These are phyloP conservation scores for Phoenoteleia sp. DNA, from an alignment of 2,888 invertebrate genomes.

Conservation along the genomic window DNA sequence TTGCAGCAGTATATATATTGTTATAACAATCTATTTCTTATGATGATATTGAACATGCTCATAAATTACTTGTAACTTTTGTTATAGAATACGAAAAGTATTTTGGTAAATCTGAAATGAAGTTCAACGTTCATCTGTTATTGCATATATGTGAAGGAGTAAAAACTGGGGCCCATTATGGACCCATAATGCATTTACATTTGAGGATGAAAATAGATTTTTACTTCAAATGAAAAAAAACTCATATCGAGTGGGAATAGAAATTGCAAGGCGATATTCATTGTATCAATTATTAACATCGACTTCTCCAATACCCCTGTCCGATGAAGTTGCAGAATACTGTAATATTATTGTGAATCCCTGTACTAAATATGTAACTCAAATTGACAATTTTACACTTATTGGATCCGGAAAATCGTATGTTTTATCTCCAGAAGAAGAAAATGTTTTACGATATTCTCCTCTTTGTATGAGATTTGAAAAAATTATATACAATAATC, in stretches of 20 bases:
- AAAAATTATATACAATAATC: neutral
- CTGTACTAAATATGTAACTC: neutral
- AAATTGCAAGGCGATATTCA: conserved; percentile 10
- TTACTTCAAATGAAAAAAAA: too few relatives aligned
- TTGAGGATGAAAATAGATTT: too few relatives aligned
- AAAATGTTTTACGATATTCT: too few relatives aligned
- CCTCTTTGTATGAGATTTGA: neutral
- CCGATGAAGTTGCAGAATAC: neutral
- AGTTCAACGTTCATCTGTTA: too few relatives aligned
- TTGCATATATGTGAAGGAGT: too few relatives aligned
- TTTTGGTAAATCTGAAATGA: too few relatives aligned
- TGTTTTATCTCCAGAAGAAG: neutral
- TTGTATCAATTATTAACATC: neutral
- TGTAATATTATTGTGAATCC: neutral
- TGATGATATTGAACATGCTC: neutral
- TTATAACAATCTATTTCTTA: conserved; percentile 15
- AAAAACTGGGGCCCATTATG: too few relatives aligned
- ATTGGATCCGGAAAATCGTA: neutral
- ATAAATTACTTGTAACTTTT: too few relatives aligned
- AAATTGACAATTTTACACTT: neutral
- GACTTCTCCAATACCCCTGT: neutral
- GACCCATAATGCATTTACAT: too few relatives aligned
- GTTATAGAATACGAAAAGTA: too few relatives aligned
- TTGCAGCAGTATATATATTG: conserved; percentile 20
- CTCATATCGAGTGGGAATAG: too few relatives aligned